phyloP scores from a whole-genome alignment of 2,888 invertebrate species.

The Argyresthia goedartella region DNA sequence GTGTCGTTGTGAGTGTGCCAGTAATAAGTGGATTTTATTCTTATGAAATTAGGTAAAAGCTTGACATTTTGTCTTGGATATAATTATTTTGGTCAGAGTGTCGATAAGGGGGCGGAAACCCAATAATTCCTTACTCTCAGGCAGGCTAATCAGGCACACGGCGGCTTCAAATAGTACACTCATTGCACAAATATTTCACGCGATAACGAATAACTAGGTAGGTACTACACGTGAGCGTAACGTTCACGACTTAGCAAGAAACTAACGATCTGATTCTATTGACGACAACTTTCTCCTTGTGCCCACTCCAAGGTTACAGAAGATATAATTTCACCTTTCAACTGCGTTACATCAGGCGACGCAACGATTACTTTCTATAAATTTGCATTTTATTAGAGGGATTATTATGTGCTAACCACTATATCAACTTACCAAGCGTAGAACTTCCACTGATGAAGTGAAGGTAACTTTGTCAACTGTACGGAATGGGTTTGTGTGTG shows the following conservation, averaged over 20 bases:
- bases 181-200: slow-evolving; percentile 22
- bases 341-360: slow-evolving; percentile 41
- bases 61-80: no score
- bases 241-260: slow-evolving; percentile 13
- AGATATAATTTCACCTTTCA: slow-evolving; percentile 55
- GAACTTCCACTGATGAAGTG: no score
- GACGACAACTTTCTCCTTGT: slow-evolving; percentile 23
- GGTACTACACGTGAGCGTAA: slow-evolving; percentile 4
- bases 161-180: slow-evolving; percentile 33
- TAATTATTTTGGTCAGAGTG: no score
- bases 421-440: background rate
- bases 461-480: no score
- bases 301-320: slow-evolving; percentile 23
- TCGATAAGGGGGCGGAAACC: no score
- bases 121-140: slow-evolving; percentile 32
- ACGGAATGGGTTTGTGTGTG: no score
- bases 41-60: background rate
- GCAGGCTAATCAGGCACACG: slow-evolving; percentile 34
- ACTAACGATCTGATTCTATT: slow-evolving; percentile 26
- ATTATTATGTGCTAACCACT: background rate
- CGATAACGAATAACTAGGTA: slow-evolving; percentile 10
- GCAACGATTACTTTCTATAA: slow-evolving; percentile 39
- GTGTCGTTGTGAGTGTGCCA: background rate
- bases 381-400: background rate
- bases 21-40: background rate